Evolutionary conservation across 2,113 vertebrate species (phyloP).

Genomic region (Entomyzon cyanotis): DNA sequence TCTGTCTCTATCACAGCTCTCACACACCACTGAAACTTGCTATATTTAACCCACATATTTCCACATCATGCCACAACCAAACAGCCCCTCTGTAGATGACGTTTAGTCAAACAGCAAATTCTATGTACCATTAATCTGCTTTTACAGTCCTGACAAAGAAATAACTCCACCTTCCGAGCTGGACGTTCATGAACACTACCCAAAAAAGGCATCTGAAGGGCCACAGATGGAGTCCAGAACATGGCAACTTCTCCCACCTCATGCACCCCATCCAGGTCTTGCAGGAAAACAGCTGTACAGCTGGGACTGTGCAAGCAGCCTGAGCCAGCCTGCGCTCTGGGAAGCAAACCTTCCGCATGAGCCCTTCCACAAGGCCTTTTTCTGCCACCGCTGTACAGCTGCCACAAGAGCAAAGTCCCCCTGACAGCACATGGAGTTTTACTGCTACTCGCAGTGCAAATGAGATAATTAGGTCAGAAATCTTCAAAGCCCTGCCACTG

Average conservation of each 20-base stretch:
- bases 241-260: background rate
- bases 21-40: background rate
- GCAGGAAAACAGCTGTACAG: background rate
- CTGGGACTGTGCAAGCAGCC: background rate
- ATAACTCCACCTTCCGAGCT: background rate
- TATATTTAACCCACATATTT: background rate
- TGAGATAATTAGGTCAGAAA: constrained; percentile 36
- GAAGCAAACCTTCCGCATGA: background rate
- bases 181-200: background rate
- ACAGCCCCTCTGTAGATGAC: accelerated
- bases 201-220: background rate
- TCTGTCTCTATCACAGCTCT: background rate
- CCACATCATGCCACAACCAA: accelerated
- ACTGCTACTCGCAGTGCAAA: background rate
- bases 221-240: background rate
- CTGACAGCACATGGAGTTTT: background rate
- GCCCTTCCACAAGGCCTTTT: background rate
- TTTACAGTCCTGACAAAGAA: background rate
- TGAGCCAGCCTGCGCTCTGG: accelerated
- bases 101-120: background rate
- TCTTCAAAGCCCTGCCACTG: constrained; percentile 39
- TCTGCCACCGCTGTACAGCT: background rate
- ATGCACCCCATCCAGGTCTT: background rate
- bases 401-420: background rate
- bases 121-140: background rate